Percentiles rank a stretch among this genome's conserved stretches.
These are phyloP conservation scores for Frankliniella intonsa DNA, from an alignment of 2,888 invertebrate genomes.

Conservation along the genomic window DNA sequence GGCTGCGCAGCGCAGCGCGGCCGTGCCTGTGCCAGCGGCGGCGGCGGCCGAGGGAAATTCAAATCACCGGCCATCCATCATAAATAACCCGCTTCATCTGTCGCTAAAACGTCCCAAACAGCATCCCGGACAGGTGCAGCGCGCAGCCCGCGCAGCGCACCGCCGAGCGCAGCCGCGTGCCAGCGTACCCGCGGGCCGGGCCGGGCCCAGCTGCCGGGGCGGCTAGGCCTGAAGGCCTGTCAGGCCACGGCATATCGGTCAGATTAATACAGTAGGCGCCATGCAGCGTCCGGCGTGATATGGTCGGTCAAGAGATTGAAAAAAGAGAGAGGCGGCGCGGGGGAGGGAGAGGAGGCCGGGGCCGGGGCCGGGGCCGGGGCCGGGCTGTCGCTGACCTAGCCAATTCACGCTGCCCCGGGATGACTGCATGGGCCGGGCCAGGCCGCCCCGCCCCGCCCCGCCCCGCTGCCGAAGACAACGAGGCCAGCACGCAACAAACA, in stretches of 20 bases:
- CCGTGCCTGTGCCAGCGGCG: too few species aligned
- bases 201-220: not conserved
- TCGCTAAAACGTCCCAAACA: not conserved
- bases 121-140: not conserved
- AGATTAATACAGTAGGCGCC: too few species aligned
- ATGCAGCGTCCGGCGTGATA: not conserved
- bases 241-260: too few species aligned
- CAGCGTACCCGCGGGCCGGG: not conserved
- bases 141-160: not conserved
- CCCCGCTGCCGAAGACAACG: too few species aligned
- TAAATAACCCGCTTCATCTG: not conserved
- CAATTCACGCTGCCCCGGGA: constrained; percentile 7
- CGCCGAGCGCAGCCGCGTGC: not conserved
- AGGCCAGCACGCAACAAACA: too few species aligned
- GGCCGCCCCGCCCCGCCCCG: too few species aligned
- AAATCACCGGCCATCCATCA: not conserved
- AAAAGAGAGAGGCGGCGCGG: not conserved
- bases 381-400: constrained; percentile 5
- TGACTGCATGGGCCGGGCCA: not conserved
- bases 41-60: too few species aligned
- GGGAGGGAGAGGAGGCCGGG: not conserved
- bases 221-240: too few species aligned
- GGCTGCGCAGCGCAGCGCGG: too few species aligned
- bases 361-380: not conserved
- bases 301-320: not conserved